Evolutionary conservation across 2,888 invertebrate species (phyloP), one percentile per base, ranked within the genome.

Genomic region (Ichneumon xanthorius): DNA sequence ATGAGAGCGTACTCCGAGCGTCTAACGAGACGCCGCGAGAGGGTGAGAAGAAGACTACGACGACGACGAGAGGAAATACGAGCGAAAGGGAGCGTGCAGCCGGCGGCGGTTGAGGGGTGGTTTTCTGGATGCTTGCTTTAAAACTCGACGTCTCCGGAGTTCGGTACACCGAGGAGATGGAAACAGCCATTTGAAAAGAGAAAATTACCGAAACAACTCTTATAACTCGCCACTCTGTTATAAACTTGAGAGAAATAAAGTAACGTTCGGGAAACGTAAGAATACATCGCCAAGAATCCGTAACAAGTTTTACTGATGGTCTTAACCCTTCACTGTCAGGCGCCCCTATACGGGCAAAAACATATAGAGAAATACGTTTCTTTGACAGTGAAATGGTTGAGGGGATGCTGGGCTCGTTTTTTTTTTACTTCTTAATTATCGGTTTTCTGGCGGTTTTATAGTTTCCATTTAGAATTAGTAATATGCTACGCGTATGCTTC

Each of bases 1-100:
- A 90, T 87, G 87, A 89, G 82, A 84, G 37, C 77, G 86, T 81
- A 86, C 45, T 45, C 26, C 72, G 70, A 67, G 55, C 80, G 79
- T 85, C 82, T 87, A 88, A 89, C 84, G 86, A 89, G 86, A 85
- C 30, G 61, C 33, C 86, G 85, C 40, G 55, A 67, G 63, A 83
- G 80, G 22, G 22, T 58, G 65, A 48, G 65, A 61, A 50, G 45
- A 75, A 30, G 75, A 33, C 61, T 26, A n/a, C 53, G 53, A 53
- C 53, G 63, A 26, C 50, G 63, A 26, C 50, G 63, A n/a, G 50
- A 19, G 33, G 63, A 50, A 75, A 33, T 19, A 65, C 26, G 37
- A 65, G 30, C 30, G 63, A 65, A 75, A 63, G 63, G 48, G 19
- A 50, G 75, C 33, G 30, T 65, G 50, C 33, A 50, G 30, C 19